Conservation (phyloP, 2,113 vertebrate species). For the Ardeotis arabs region DNA sequence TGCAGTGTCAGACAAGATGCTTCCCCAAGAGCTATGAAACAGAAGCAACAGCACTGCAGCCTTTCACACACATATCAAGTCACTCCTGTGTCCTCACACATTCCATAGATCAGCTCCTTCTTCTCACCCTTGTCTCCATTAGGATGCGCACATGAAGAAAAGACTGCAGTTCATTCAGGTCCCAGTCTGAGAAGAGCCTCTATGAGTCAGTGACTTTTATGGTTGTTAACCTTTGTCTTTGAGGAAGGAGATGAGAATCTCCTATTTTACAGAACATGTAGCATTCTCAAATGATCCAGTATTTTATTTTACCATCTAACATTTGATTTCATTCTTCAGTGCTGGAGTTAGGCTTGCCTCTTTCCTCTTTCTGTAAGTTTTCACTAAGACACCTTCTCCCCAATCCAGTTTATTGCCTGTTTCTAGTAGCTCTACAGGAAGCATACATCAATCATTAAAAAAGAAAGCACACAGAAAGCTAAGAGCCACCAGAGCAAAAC, state of each 20-base stretch:
- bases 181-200: neutral
- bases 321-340: neutral
- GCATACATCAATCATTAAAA: neutral
- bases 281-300: neutral
- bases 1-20: neutral
- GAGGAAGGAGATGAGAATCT: neutral
- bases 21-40: neutral
- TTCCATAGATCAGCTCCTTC: neutral
- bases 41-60: neutral
- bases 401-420: neutral
- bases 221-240: neutral
- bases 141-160: neutral
- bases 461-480: neutral
- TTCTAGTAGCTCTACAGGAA: neutral
- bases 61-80: neutral
- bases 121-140: neutral
- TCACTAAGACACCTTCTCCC: neutral
- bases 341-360: neutral
- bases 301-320: neutral
- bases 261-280: neutral
- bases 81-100: accelerated
- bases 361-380: neutral
- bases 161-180: neutral
- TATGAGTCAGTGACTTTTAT: neutral
- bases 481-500: neutral